Base-by-base conservation (phyloP, 2,888 invertebrate species). In the Mythimna ferrago region DNA sequence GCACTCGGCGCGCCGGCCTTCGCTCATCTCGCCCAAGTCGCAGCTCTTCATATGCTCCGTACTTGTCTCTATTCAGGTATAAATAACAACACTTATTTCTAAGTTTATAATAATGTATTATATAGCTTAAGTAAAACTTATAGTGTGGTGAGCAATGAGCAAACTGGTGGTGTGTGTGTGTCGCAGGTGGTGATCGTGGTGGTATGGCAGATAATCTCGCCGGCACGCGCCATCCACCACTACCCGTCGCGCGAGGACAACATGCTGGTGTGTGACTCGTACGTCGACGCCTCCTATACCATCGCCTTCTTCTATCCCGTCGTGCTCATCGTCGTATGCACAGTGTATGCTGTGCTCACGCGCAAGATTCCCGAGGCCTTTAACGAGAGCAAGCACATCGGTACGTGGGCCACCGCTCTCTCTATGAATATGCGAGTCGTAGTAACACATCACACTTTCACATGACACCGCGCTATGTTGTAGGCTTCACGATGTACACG, bases 401-500 rank as follows among this genome's bases (percentile, higher is more conserved):
- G 99, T 97, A 41, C 54, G 61, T 60, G n/a, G 9, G 4, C n/a
- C 21, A 14, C 32, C 2, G 16, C 16, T 48, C 64, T 9, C 38
- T 11, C 26, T 38, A 14, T 16, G 11, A 3, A 54, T 16, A 19
- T 16, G 48, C 19, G 6, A 6, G 16, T 6, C 44, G 4, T n/a
- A 19, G 19, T 53, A 14, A 9, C 9, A 6, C 38, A 6, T 19
- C 21, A 16, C 41, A 3, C 11, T 26, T 16, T 2, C 41, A 6
- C 14, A 21, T 51, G 2, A 35, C 21, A 7, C 32, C 3, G 21
- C n/a, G 6, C 53, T 54, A 58, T 99, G 99, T 94, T 98, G 78
- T 99, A 99, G 98, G 98, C 73, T 99, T 99, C 95, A 99, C 99
- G 35, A 99, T 99, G 99, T 99, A 99, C 96, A 99, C 99, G 60